phyloP scores from a whole-genome alignment of 92 coral and sea anemone species.

The Paramuricea clavata region DNA sequence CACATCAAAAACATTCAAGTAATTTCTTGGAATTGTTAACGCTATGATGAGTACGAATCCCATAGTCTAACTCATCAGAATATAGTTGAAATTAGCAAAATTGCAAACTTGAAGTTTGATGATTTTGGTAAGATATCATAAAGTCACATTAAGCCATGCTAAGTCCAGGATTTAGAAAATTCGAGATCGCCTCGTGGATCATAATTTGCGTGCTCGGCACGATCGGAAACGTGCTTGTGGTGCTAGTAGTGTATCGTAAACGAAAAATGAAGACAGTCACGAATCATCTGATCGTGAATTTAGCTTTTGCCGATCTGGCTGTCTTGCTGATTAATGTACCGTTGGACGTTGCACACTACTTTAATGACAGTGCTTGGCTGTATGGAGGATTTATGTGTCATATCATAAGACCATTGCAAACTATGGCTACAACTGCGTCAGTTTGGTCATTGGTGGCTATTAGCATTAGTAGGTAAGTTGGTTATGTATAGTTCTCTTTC shows the following conservation, averaged over 20 bases:
- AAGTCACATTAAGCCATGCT: constrained; percentile 3
- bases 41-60: background rate
- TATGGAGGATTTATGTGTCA: constrained; percentile 93
- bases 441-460: constrained; percentile 96
- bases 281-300: constrained; percentile 93
- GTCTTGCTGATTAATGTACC: constrained; percentile 93
- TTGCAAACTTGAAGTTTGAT: background rate
- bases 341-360: constrained; percentile 25
- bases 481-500: background rate
- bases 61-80: background rate
- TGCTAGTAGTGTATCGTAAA: constrained; percentile 92
- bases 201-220: constrained; percentile 91
- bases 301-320: constrained; percentile 91
- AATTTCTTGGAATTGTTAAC: background rate
- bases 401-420: constrained; percentile 87
- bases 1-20: background rate
- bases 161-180: background rate
- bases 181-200: constrained; percentile 77
- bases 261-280: constrained; percentile 96
- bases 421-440: constrained; percentile 95
- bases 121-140: background rate
- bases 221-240: constrained; percentile 88
- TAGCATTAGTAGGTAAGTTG: constrained; percentile 90
- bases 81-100: background rate
- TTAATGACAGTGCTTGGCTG: constrained; percentile 89